Percentiles rank a stretch among this genome's conserved stretches.
These are phyloP conservation scores for Teleopsis dalmanni DNA, from an alignment of 1,140 invertebrate genomes.

Conservation along the genomic window DNA sequence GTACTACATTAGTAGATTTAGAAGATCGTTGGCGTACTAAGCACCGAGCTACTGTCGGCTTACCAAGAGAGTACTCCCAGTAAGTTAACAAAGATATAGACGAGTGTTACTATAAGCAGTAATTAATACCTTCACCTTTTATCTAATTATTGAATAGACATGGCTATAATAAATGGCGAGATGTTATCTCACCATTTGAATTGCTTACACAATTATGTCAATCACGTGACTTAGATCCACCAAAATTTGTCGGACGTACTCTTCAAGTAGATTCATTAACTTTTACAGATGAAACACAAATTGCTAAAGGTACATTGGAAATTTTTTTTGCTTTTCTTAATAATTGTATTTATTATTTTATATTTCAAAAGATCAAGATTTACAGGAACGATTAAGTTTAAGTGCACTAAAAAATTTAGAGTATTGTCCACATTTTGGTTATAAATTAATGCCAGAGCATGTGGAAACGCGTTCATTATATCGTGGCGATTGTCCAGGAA, in stretches of 20 bases:
- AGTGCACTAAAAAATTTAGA: constrained; percentile 63
- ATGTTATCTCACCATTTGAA: constrained; percentile 62
- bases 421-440: constrained; percentile 66
- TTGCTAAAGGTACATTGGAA: constrained; percentile 15
- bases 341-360: background rate
- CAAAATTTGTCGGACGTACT: constrained; percentile 39
- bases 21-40: constrained; percentile 78
- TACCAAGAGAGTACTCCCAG: constrained; percentile 61
- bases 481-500: constrained; percentile 64
- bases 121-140: background rate
- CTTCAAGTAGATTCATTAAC: constrained; percentile 31
- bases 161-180: constrained; percentile 74
- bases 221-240: constrained; percentile 52
- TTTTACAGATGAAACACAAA: constrained; percentile 31
- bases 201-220: constrained; percentile 67
- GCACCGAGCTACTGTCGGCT: constrained; percentile 70
- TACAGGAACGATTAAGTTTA: constrained; percentile 60
- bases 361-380: constrained; percentile 39
- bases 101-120: no score
- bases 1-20: constrained; percentile 75
- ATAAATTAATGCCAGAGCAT: constrained; percentile 77
- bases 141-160: constrained; percentile 26
- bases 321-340: background rate
- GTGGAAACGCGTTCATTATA: constrained; percentile 78
- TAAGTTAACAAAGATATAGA: constrained; percentile 34